A percentile compares a stretch with the other conserved stretches of the same genome.
Conservation (phyloP, 2,797 vertebrate genomes). For the Neomorphus geoffroyi region DNA sequence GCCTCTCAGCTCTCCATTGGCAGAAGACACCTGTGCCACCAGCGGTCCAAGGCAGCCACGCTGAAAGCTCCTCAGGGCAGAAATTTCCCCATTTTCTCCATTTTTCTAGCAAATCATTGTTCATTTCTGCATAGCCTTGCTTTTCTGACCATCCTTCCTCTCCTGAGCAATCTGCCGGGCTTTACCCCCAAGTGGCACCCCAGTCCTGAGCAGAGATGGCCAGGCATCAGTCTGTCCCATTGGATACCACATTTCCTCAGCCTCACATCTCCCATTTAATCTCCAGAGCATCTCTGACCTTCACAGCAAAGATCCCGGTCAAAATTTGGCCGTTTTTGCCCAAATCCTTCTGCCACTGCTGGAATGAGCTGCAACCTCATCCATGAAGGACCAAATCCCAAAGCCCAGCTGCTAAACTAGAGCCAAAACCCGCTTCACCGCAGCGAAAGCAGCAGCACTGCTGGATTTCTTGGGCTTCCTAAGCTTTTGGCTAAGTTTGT, state of each 20-base stretch:
- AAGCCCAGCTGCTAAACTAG: neutral
- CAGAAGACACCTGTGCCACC: neutral
- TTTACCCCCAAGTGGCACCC: neutral
- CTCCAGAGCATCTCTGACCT: neutral
- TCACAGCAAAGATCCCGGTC: neutral
- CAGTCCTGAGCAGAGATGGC: neutral
- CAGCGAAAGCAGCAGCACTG: accelerated
- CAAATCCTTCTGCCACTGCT: neutral
- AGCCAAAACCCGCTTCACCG: neutral
- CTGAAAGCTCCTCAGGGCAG: neutral
- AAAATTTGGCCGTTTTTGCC: neutral
- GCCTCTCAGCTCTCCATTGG: neutral
- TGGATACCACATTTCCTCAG: neutral
- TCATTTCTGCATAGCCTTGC: neutral
- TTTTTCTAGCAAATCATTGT: neutral
- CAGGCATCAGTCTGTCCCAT: neutral
- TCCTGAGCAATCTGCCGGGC: neutral
- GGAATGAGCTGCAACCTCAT: neutral
- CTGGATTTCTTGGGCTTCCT: neutral
- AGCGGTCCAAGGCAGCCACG: neutral
- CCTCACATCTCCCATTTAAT: accelerated
- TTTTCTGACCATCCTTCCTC: neutral
- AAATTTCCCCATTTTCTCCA: neutral
- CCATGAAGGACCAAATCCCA: neutral
- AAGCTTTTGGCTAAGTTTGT: neutral